These are phyloP conservation scores for Spialia ferax DNA, from an alignment of 2,888 invertebrate species.

Conservation along the genomic window DNA sequence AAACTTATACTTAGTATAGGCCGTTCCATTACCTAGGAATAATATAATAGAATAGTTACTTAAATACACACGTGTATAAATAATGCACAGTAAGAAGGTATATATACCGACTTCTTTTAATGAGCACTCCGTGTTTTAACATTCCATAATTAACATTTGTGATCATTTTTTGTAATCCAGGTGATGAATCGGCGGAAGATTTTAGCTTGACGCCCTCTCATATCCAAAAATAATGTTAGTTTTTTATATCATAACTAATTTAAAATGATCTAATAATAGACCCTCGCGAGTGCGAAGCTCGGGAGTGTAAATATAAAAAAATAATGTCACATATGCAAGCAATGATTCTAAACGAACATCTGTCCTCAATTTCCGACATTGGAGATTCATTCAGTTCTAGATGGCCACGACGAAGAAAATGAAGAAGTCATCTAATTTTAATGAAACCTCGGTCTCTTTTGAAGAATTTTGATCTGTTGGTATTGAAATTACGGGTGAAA, in stretches of 20 bases:
- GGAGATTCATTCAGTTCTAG: no score
- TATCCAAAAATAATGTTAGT: constrained; percentile 62
- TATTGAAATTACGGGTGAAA: no score
- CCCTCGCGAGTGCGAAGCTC: constrained; percentile 45
- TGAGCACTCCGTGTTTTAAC: neutral
- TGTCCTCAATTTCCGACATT: no score
- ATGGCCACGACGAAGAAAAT: no score
- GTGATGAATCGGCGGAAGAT: constrained; percentile 68
- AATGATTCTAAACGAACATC: constrained; percentile 11
- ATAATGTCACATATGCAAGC: constrained; percentile 42
- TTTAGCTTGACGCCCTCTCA: constrained; percentile 58
- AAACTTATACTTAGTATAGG: no score
- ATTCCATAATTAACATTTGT: neutral
- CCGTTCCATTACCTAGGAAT: no score
- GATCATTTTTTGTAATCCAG: constrained; percentile 67
- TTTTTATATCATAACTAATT: constrained; percentile 62
- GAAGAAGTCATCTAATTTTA: no score
- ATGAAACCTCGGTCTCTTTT: no score
- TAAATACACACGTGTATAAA: no score
- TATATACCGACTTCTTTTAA: neutral
- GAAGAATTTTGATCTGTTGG: no score
- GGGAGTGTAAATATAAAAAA: constrained; percentile 44
- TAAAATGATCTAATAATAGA: constrained; percentile 53
- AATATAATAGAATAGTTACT: no score
- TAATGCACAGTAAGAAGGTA: no score